A percentile compares a stretch with the other conserved stretches of the same genome.
phyloP scores from a whole-genome alignment of 2,888 invertebrate genomes.

The Selenia dentaria region DNA sequence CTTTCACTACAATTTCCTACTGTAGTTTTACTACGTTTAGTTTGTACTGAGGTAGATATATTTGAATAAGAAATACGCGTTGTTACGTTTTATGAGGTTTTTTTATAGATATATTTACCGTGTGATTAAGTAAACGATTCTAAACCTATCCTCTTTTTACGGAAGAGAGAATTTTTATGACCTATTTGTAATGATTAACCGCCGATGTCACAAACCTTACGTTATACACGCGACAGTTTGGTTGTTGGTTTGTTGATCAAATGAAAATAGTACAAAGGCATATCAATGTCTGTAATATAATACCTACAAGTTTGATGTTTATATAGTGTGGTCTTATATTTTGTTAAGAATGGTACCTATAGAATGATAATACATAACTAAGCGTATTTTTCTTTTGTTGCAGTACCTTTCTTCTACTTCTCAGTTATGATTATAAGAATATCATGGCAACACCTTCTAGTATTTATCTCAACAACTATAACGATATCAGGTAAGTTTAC shows the following conservation, averaged over 20 bases:
- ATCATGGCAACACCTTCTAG: slow-evolving; percentile 64
- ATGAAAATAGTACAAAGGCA: too few relatives aligned
- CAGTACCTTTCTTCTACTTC: slow-evolving; percentile 53
- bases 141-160: neutral
- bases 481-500: slow-evolving; percentile 70
- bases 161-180: slow-evolving; percentile 11
- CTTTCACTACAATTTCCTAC: slow-evolving; percentile 55
- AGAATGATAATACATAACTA: too few relatives aligned
- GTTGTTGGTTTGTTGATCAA: too few relatives aligned
- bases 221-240: too few relatives aligned
- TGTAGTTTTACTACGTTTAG: slow-evolving; percentile 16
- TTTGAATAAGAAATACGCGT: slow-evolving; percentile 8
- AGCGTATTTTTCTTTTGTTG: slow-evolving; percentile 51
- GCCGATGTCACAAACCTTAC: too few relatives aligned
- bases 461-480: slow-evolving; percentile 35
- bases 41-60: neutral
- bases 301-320: too few relatives aligned
- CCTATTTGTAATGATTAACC: neutral
- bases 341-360: too few relatives aligned
- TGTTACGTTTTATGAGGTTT: slow-evolving; percentile 9
- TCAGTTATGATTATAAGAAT: slow-evolving; percentile 74
- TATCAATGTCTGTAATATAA: too few relatives aligned
- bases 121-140: slow-evolving; percentile 2
- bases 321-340: too few relatives aligned
- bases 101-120: slow-evolving; percentile 11